Evolutionary conservation across 2,888 invertebrate genomes (phyloP).

Genomic region (Drosophila hamatofila): DNA sequence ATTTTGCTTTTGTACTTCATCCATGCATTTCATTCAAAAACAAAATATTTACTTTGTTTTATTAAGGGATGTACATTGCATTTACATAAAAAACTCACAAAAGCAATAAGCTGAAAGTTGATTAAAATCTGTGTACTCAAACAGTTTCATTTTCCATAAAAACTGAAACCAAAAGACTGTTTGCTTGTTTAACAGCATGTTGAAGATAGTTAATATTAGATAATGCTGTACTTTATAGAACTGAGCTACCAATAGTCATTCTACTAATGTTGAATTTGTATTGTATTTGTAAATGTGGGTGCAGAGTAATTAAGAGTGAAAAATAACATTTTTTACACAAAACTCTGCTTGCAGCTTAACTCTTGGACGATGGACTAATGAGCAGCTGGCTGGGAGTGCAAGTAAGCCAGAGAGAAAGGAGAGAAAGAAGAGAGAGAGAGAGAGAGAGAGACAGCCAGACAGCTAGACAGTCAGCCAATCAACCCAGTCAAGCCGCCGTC

Average conservation of each 20-base stretch:
- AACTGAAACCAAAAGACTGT: background rate
- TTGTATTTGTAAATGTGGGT: background rate
- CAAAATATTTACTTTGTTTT: too few species aligned
- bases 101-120: background rate
- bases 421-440: background rate
- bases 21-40: too few species aligned
- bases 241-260: background rate
- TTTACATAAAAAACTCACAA: background rate
- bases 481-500: background rate
- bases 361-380: constrained; percentile 36
- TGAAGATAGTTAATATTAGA: background rate
- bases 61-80: too few species aligned
- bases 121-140: background rate
- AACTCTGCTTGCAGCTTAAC: constrained; percentile 29
- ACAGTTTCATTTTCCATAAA: background rate
- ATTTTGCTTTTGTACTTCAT: background rate
- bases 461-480: constrained; percentile 1
- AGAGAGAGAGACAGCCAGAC: background rate
- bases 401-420: background rate
- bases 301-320: background rate
- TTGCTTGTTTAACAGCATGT: background rate
- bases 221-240: background rate
- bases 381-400: constrained; percentile 7
- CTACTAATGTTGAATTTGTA: background rate
- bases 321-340: background rate